Percentiles rank a stretch among this genome's conserved stretches.
Evolutionary conservation across 23 tunicate genomes (phyloP).

Genomic region (Oikopleura dioica): DNA sequence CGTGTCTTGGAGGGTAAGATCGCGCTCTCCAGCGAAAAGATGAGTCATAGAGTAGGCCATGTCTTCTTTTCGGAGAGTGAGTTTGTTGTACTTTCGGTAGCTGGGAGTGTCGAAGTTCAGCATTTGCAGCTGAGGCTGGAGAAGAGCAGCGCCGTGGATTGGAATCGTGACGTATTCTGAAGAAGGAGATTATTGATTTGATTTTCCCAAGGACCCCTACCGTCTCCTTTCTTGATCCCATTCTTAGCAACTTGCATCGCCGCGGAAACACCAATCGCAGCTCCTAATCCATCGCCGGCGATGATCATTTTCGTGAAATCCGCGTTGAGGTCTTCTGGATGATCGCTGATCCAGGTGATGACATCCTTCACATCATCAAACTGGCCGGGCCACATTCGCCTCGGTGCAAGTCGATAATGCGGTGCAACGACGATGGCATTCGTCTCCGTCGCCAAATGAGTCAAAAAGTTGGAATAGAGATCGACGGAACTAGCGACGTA

Average conservation of each 20-base stretch:
- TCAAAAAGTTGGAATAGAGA: neutral
- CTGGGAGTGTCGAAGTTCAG: neutral
- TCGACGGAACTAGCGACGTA: conserved; percentile 6
- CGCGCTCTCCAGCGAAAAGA: conserved; percentile 2
- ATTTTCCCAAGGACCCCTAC: neutral
- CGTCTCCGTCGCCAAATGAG: neutral
- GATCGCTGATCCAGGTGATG: neutral
- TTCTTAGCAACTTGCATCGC: conserved; percentile 4
- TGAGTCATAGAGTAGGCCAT: neutral
- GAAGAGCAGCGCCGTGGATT: neutral
- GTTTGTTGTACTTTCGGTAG: neutral
- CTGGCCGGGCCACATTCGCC: conserved; percentile 11
- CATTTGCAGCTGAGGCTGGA: neutral
- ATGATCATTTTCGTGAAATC: neutral
- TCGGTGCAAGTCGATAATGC: conserved; percentile 4
- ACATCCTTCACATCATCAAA: conserved; percentile 3
- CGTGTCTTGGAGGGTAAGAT: neutral
- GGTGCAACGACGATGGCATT: neutral
- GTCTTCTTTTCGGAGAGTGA: neutral
- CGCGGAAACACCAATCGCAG: neutral
- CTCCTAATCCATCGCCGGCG: neutral
- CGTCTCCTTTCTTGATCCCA: neutral
- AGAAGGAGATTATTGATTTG: neutral
- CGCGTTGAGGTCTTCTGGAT: neutral
- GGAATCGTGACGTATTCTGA: conserved; percentile 3